phyloP scores from a whole-genome alignment of 2,888 invertebrate species.

The Ferrisia virgata region DNA sequence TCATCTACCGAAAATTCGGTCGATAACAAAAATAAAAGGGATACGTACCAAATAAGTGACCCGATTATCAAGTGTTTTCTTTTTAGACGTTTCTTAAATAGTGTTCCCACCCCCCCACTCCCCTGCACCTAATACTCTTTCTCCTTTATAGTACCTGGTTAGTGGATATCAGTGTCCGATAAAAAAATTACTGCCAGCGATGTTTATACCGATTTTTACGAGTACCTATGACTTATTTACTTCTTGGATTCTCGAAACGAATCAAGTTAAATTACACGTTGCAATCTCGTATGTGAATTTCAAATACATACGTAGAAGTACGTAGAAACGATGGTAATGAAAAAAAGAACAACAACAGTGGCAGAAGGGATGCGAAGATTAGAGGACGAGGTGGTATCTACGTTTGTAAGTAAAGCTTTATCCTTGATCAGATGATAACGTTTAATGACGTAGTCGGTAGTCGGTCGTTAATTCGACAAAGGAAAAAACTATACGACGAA shows the following conservation, averaged over 20 bases:
- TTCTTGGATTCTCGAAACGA: background rate
- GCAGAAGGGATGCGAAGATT: background rate
- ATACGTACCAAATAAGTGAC: slow-evolving; percentile 44
- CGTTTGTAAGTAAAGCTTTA: background rate
- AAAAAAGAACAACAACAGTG: too few relatives aligned
- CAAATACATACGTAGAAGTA: too few relatives aligned
- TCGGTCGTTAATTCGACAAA: background rate
- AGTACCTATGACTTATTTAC: background rate
- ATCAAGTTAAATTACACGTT: background rate
- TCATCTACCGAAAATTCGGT: slow-evolving; percentile 40
- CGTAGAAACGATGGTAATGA: background rate
- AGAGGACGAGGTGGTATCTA: background rate
- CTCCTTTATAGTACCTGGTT: too few relatives aligned
- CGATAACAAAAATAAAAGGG: slow-evolving; percentile 44
- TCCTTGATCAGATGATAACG: background rate
- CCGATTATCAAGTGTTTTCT: slow-evolving; percentile 42
- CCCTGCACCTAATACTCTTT: background rate
- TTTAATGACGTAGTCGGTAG: too few relatives aligned
- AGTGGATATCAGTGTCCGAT: too few relatives aligned
- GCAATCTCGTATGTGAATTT: too few relatives aligned
- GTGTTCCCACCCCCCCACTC: background rate
- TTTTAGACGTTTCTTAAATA: slow-evolving; percentile 28
- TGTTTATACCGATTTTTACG: background rate
- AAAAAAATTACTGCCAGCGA: background rate
- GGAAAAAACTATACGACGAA: background rate